phyloP scores from a whole-genome alignment of 2,888 invertebrate genomes.

The Amblyjoppa fuscipennis region DNA sequence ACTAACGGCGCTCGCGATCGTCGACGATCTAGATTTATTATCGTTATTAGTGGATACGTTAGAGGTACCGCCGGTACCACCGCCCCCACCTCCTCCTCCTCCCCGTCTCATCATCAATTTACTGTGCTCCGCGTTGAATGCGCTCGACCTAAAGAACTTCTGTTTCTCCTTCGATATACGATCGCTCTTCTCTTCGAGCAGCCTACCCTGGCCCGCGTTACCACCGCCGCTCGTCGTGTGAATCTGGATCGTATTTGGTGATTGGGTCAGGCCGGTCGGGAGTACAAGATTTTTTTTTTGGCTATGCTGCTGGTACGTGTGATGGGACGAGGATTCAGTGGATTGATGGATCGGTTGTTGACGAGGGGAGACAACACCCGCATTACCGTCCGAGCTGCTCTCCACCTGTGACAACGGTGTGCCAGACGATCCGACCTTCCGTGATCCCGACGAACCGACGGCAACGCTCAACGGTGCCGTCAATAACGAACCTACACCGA shows the following conservation, averaged over 20 bases:
- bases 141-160: conserved; percentile 93
- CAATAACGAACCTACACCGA: conserved; percentile 60
- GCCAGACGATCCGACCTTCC: conserved; percentile 63
- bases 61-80: conserved; percentile 52
- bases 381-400: conserved; percentile 86
- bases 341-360: conserved; percentile 79
- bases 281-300: conserved; percentile 62
- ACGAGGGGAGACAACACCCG: conserved; percentile 86
- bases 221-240: conserved; percentile 73
- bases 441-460: conserved; percentile 56
- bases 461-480: conserved; percentile 58
- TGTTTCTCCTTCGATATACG: conserved; percentile 95
- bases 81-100: conserved; percentile 71
- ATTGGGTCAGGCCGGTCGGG: conserved; percentile 64
- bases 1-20: conserved; percentile 66
- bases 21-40: conserved; percentile 58
- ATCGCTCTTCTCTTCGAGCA: conserved; percentile 89
- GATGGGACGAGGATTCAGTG: conserved; percentile 76
- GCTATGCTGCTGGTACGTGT: conserved; percentile 70
- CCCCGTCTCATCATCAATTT: conserved; percentile 81
- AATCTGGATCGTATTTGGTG: conserved; percentile 70
- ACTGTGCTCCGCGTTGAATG: conserved; percentile 89
- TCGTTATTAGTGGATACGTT: conserved; percentile 4
- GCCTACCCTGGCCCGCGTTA: conserved; percentile 86
- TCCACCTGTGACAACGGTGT: conserved; percentile 83